These are phyloP conservation scores for Papilio helenus DNA, from an alignment of 1,140 invertebrate species.

Conservation along the genomic window DNA sequence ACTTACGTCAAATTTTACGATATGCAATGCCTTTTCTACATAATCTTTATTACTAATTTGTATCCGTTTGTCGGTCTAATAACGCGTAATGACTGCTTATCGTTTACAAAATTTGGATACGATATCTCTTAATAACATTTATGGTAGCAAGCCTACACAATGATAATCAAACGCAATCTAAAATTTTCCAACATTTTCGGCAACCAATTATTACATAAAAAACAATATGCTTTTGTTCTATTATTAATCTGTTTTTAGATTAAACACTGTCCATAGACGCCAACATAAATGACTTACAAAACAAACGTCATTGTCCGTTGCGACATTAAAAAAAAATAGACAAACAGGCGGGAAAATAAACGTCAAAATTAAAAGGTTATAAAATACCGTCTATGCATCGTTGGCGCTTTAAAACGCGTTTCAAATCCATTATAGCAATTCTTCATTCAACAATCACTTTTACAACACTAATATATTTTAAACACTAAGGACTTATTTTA, in stretches of 20 bases:
- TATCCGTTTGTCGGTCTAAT: slow-evolving; percentile 27
- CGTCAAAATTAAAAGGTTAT: slow-evolving; percentile 20
- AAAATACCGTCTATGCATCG: slow-evolving; percentile 48
- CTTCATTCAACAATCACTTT: slow-evolving; percentile 26
- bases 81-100: slow-evolving; percentile 15
- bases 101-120: slow-evolving; percentile 2
- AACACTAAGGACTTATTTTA: not conserved
- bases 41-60: slow-evolving; percentile 31
- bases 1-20: slow-evolving; percentile 37
- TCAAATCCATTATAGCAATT: slow-evolving; percentile 33
- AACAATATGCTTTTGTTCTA: not conserved
- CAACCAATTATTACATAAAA: not conserved
- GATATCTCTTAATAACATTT: slow-evolving; percentile 23
- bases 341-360: not conserved
- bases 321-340: not conserved
- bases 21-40: slow-evolving; percentile 3
- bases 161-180: not conserved
- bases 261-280: not conserved
- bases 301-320: not conserved
- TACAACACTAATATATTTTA: not conserved
- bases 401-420: slow-evolving; percentile 45
- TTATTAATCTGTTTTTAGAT: not conserved
- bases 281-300: not conserved
- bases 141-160: not conserved
- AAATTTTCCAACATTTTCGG: not conserved